Base-by-base conservation (phyloP, 2,888 invertebrate species). In the Embidobia sp. region DNA sequence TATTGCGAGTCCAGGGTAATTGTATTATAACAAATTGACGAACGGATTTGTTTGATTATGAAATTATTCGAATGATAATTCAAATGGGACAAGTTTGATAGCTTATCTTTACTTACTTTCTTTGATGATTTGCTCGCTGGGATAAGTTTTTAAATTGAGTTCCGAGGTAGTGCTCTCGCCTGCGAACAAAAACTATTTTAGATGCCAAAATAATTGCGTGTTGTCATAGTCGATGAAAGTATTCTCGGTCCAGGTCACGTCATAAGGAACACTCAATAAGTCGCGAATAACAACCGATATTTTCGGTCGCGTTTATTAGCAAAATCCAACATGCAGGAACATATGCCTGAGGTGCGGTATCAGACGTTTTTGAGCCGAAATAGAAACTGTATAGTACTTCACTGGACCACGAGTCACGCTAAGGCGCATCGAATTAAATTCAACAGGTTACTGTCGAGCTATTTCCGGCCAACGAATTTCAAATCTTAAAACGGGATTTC, bases 91-190 rank as follows among this genome's bases (percentile, higher is more conserved):
- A 22, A 22, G 3, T 22, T 22, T 22, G 6, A 22, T 40, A 18
- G 18, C 40, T 44, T 10, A 16, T 6, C 16, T 16, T 4, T 84
- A 93, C 95, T 94, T 90, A 97, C 97, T 95, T 92, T 95, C 94
- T 93, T 95, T 94, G 79, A 96, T 94, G 42, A 92, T 93, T 89
- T 97, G 96, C 22, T 93, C 92, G 19, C 90, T 90, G 0, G 97
- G 97, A 85, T 96, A 95, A 0, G 95, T 95, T 88, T 91, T 94
- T 79, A 97, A 90, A 57, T 93, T 91, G 77, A 96, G 88, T 16
- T 92, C 91, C 1, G 72, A 31, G 3, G 15, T 3, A 18, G 57
- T 69, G 29, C 42, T 42, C n/a, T 77, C 77, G n/a, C 70, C 76
- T 80, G 35, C n/a, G 48, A 77, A 37, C 6, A 22, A 37, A 64